These are phyloP conservation scores for Drosophila pseudotalamancana DNA, from an alignment of 2,888 invertebrate species.

Conservation along the genomic window DNA sequence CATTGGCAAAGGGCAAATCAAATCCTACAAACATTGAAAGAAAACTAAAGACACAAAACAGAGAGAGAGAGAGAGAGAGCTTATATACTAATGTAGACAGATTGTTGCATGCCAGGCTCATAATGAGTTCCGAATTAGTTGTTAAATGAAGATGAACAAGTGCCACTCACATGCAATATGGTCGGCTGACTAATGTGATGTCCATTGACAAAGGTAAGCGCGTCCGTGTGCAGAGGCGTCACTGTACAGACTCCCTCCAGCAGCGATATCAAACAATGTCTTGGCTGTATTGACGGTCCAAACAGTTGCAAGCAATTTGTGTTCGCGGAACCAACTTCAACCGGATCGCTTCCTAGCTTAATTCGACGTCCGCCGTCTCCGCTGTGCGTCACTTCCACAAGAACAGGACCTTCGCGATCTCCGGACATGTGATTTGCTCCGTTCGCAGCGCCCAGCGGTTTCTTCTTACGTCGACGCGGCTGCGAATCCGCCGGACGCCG, in stretches of 20 bases:
- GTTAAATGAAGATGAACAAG: background rate
- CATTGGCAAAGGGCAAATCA: constrained; percentile 2
- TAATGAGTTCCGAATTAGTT: constrained; percentile 10
- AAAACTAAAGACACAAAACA: too few species aligned
- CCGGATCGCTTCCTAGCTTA: constrained; percentile 87
- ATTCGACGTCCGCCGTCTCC: constrained; percentile 87
- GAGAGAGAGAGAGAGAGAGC: background rate
- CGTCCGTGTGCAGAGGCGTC: constrained; percentile 96
- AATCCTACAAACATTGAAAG: constrained; percentile 22
- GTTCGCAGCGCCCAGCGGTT: constrained; percentile 85
- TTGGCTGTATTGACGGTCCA: constrained; percentile 95
- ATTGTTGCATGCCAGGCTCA: constrained; percentile 4
- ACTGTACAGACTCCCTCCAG: constrained; percentile 96
- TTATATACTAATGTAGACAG: constrained; percentile 40
- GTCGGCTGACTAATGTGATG: constrained; percentile 96
- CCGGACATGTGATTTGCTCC: constrained; percentile 86
- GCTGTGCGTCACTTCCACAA: constrained; percentile 86
- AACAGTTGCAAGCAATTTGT: constrained; percentile 91
- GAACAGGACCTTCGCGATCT: constrained; percentile 88
- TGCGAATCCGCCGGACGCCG: constrained; percentile 95
- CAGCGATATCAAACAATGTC: constrained; percentile 97
- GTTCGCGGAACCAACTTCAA: constrained; percentile 92
- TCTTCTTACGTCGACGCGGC: constrained; percentile 95
- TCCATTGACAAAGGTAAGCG: constrained; percentile 97
- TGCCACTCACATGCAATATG: constrained; percentile 89